Evolutionary conservation across 2,797 vertebrate species (phyloP).

Genomic region (Acropternis orthonyx): DNA sequence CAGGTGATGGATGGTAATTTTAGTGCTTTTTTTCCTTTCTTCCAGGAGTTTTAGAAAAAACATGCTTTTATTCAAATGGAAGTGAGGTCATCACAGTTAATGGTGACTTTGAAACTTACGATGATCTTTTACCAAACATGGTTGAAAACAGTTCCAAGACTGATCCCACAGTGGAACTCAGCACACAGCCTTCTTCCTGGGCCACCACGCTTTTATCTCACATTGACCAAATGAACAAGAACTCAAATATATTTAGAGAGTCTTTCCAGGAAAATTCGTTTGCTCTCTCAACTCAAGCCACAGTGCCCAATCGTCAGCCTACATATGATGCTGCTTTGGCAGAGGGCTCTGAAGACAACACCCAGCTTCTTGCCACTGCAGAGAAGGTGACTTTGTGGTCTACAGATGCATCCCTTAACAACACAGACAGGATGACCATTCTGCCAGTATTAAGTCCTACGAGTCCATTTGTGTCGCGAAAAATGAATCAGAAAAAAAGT

Average conservation of each 20-base stretch:
- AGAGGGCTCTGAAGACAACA: background rate
- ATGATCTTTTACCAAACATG: conserved; percentile 33
- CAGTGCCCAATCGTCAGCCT: background rate
- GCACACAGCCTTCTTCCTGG: conserved; percentile 28
- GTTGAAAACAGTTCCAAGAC: conserved; percentile 37
- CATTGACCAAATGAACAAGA: conserved; percentile 54
- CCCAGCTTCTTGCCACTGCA: background rate
- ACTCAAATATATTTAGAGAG: conserved; percentile 41
- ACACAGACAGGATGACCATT: background rate
- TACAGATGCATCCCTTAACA: background rate
- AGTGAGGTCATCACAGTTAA: conserved; percentile 67
- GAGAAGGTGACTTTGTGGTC: background rate
- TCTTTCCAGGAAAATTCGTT: conserved; percentile 11
- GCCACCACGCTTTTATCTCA: conserved; percentile 22
- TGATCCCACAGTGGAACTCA: background rate
- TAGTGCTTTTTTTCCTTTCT: background rate
- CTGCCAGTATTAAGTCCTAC: conserved; percentile 39
- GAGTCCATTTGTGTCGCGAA: background rate
- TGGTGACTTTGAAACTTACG: conserved; percentile 44
- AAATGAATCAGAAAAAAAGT: conserved; percentile 50
- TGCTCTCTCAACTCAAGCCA: conserved; percentile 14
- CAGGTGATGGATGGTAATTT: background rate
- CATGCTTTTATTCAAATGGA: conserved; percentile 75
- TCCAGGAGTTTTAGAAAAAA: conserved; percentile 79
- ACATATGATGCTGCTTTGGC: background rate